Base-by-base conservation (phyloP, 1,140 invertebrate genomes). In the Dreissena rostriformis region DNA sequence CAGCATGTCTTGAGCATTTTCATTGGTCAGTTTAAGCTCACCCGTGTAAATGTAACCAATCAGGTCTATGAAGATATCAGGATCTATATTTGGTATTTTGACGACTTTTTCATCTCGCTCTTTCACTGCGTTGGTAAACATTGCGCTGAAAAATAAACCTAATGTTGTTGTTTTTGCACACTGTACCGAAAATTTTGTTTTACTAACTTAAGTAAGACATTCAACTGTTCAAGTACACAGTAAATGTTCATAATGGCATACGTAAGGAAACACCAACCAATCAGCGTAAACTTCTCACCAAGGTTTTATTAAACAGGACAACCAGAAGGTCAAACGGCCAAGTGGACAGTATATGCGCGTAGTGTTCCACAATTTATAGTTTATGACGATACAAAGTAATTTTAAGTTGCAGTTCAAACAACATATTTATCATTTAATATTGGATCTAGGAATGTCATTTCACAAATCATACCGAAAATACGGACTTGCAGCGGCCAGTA, bases 391-490 rank as follows among this genome's bases (percentile, higher is more conserved):
- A 15, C 51, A 52, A 51, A 22, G 19, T 39, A 39, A 39, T 5
- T 39, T 5, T 39, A 39, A 5, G 39, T 39, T 39, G 39, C n/a
- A 53, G 52, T 74, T 0, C 17, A 22, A 24, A 11, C 22, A 0
- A 11, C 22, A 24, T 24, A n/a, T 52, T 24, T n/a, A 17, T 29
- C 17, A 53, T n/a, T 29, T 0, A n/a, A 17, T 17, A 74, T 26
- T 29, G 5, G n/a, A 12, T 17, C 39, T 39, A 39, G 39, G 4
- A 2, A 39, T 39, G 39, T 5, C 8, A 39, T 39, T 2, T 39
- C 39, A 39, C 8, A 39, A 39, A 39, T 39, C 39, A 39, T 39
- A 88, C 88, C 98, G 96, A 92, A 99, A 99, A 83, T 90, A 89
- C 55, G 87, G 82, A 82, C 89, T 89, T 22, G 88, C 81, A 70